phyloP scores from a whole-genome alignment of 1,140 invertebrate species.

The Leptinotarsa defecta region DNA sequence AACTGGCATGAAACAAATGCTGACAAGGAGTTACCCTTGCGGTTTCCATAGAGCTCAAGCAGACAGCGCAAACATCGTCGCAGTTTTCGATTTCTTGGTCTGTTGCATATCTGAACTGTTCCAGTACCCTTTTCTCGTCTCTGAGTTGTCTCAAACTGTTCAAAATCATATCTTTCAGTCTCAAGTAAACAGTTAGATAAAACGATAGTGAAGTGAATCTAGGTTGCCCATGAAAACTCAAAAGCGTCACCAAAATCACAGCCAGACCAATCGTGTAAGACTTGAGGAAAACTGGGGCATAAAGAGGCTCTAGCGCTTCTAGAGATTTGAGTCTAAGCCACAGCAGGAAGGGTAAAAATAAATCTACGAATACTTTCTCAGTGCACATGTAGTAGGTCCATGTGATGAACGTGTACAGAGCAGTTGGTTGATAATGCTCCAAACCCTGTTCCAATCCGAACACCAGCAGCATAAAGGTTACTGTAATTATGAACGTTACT shows the following conservation, averaged over 20 bases:
- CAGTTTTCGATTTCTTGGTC: constrained; percentile 67
- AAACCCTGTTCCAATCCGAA: constrained; percentile 76
- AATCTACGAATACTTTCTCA: constrained; percentile 71
- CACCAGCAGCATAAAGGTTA: constrained; percentile 77
- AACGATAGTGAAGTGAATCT: constrained; percentile 63
- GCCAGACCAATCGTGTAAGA: constrained; percentile 63
- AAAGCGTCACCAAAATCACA: constrained; percentile 59
- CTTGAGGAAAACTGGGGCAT: constrained; percentile 67
- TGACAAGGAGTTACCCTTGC: constrained; percentile 76
- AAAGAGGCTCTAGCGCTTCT: constrained; percentile 70
- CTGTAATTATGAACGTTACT: constrained; percentile 77
- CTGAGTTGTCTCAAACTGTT: constrained; percentile 62
- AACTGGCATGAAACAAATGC: constrained; percentile 78
- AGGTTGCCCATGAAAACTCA: constrained; percentile 63
- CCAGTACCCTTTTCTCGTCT: constrained; percentile 65
- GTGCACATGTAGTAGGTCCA: constrained; percentile 74
- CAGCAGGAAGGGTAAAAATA: constrained; percentile 63
- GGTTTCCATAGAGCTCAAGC: constrained; percentile 68
- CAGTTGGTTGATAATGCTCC: constrained; percentile 72
- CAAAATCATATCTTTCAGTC: constrained; percentile 64
- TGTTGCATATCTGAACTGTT: constrained; percentile 68
- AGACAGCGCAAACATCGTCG: constrained; percentile 78
- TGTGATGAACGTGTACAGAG: constrained; percentile 67
- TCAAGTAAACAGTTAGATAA: constrained; percentile 73
- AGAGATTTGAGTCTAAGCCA: constrained; percentile 65